A percentile compares a stretch with the other conserved stretches of the same genome.
phyloP scores from a whole-genome alignment of 2,797 vertebrate species.

The Australoheros facetus region DNA sequence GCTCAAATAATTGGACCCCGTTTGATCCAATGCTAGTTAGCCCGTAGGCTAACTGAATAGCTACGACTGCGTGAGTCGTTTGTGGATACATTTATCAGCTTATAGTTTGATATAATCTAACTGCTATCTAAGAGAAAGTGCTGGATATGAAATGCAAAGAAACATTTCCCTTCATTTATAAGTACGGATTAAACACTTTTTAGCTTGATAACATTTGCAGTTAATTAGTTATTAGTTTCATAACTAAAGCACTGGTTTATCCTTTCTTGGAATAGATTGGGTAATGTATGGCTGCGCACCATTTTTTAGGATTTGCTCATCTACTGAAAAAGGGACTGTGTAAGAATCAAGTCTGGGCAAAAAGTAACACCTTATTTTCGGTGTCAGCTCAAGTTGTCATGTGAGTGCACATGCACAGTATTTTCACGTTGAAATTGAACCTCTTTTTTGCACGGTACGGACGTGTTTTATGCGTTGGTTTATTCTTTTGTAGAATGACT shows the following conservation, averaged over 20 bases:
- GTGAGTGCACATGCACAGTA: constrained; percentile 57
- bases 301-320: constrained; percentile 35
- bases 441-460: background rate
- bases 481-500: constrained; percentile 63
- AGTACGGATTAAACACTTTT: background rate
- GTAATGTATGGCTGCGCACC: constrained; percentile 58
- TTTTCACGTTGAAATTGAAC: background rate
- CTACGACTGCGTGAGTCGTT: background rate
- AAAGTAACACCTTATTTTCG: constrained; percentile 19
- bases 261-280: background rate
- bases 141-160: background rate
- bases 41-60: constrained; percentile 21
- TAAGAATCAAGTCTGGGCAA: constrained; percentile 39
- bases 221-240: background rate
- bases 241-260: background rate
- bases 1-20: background rate
- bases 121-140: background rate
- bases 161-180: background rate
- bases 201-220: background rate
- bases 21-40: constrained; percentile 26
- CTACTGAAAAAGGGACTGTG: constrained; percentile 46
- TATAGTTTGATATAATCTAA: too few relatives aligned
- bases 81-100: background rate
- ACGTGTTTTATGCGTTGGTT: background rate
- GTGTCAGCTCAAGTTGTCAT: constrained; percentile 66